These are phyloP conservation scores for Saguinus midas DNA, from an alignment of 2,113 vertebrate species.

Conservation along the genomic window DNA sequence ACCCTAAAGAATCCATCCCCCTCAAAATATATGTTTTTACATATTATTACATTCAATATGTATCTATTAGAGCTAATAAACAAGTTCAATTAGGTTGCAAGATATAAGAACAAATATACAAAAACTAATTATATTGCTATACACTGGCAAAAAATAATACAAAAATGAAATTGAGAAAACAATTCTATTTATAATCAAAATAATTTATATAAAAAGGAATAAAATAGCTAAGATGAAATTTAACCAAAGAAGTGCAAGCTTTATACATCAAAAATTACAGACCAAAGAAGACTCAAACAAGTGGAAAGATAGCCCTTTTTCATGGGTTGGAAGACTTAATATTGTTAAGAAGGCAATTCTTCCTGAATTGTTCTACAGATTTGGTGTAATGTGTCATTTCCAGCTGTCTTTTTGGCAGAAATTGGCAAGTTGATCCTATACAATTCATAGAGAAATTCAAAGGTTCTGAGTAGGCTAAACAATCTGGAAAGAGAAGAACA, in stretches of 20 bases:
- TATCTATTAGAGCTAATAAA: neutral
- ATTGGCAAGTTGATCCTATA: neutral
- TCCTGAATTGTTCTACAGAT: neutral
- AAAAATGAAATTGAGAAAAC: constrained; percentile 26
- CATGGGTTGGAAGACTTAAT: neutral
- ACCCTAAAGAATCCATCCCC: neutral
- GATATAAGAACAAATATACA: neutral
- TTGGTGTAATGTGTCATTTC: neutral
- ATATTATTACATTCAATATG: neutral
- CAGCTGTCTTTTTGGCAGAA: neutral
- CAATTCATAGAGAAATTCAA: neutral
- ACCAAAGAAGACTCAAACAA: neutral
- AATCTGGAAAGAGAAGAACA: neutral
- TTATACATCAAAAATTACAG: neutral
- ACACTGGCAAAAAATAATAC: neutral
- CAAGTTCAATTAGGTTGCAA: neutral
- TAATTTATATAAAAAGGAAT: neutral
- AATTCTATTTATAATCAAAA: constrained; percentile 4
- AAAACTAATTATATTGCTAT: neutral
- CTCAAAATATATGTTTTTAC: neutral
- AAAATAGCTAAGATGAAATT: neutral
- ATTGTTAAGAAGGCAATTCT: neutral
- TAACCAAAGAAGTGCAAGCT: neutral
- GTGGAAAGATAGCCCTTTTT: neutral
- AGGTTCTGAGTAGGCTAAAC: neutral